A percentile compares a stretch with the other conserved stretches of the same genome.
Conservation (phyloP, 2,113 vertebrate genomes). For the Donacobius atricapilla region DNA sequence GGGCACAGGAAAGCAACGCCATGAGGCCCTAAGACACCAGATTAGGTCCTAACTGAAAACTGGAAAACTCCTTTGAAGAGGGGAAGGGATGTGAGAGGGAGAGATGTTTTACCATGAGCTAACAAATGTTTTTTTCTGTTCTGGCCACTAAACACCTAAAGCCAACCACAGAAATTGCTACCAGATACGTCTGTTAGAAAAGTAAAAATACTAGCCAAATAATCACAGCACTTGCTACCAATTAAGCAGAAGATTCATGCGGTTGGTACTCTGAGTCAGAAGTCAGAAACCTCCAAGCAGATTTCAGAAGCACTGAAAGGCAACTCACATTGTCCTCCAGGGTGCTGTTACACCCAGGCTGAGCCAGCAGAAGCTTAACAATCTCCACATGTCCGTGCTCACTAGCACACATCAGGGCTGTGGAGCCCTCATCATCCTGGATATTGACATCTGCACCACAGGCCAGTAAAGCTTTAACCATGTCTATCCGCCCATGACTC, state of each 20-base stretch:
- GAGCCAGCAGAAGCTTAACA: conserved; percentile 91
- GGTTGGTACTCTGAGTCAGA: neutral
- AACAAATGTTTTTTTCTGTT: neutral
- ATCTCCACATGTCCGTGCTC: conserved; percentile 95
- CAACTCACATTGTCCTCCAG: conserved; percentile 91
- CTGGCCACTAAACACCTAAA: neutral
- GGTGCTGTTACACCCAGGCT: conserved; percentile 87
- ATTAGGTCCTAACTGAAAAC: neutral
- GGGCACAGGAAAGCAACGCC: neutral
- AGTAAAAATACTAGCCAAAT: neutral
- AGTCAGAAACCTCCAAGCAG: neutral
- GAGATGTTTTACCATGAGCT: neutral
- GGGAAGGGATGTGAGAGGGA: neutral
- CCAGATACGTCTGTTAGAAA: neutral
- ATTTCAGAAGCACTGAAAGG: neutral
- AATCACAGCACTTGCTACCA: neutral
- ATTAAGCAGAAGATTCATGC: neutral
- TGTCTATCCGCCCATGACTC: conserved; percentile 95
- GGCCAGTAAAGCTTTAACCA: conserved; percentile 90
- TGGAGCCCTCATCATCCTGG: conserved; percentile 95
- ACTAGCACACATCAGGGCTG: conserved; percentile 96
- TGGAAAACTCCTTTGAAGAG: neutral
- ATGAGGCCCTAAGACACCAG: neutral
- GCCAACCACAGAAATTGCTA: neutral
- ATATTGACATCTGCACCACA: conserved; percentile 92